Evolutionary conservation across 2,888 invertebrate genomes (phyloP), one percentile per base, ranked within the genome.

Genomic region (Lithophane socia): DNA sequence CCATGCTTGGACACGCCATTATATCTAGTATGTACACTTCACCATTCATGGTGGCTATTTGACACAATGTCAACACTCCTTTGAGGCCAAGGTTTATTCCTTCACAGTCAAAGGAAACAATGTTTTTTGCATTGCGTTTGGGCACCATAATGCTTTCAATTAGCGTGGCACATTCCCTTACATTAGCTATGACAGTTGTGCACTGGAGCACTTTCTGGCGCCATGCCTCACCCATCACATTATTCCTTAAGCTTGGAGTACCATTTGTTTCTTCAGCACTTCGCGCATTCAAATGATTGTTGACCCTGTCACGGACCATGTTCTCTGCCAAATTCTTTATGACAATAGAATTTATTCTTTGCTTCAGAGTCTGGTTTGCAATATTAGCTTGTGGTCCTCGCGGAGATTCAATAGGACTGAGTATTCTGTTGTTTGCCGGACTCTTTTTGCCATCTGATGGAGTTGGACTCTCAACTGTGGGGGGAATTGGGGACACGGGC

Each of bases 261-360:
- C 96, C 96, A 90, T 96, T 96, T 0, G 92, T 95, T 86, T 96
- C 95, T 87, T 96, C 96, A 44, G 94, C 88, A 73, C 93, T 92
- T 49, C 97, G 94, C 66, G 94, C 94, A 90, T 96, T 96, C 82
- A 96, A 93, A 84, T 96, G 96, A 89, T 96, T 96, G 77, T 95
- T 96, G 13, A 96, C 95, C 89, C 95, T 94, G 86, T 96, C 97
- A 90, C 96, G 92, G 67, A 95, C 97, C 94, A 97, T 98, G 92
- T 99, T 99, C 92, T 99, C 99, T 65, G 99, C 99, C 82, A 99
- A 96, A 71, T 99, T 99, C 92, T 98, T 98, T 92, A 99, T 98
- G 2, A 99, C 98, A 91, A 99, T 97, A 78, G 97, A 98, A 94
- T 99, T 99, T 80, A 99, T 98, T 90, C 99, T 97, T 92, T 99